Percentiles rank a stretch among this genome's conserved stretches.
Conservation (phyloP, 2,113 vertebrate genomes). For the Cololabis saira region DNA sequence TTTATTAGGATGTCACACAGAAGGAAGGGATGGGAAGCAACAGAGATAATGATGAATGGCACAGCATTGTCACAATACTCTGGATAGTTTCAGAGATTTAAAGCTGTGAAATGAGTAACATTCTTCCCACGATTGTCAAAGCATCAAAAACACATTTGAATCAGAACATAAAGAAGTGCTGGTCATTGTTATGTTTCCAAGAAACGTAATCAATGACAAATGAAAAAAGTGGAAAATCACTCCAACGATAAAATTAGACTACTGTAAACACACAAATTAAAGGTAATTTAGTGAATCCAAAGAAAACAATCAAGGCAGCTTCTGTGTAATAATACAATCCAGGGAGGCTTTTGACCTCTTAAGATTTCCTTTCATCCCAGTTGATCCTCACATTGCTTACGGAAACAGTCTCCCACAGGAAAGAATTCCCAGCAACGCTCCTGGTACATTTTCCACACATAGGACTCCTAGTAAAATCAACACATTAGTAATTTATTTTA, state of each 20-base stretch:
- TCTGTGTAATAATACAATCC: slow-evolving; percentile 37
- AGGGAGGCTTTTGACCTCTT: slow-evolving; percentile 40
- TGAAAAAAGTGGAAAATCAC: background rate
- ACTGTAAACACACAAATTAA: slow-evolving; percentile 24
- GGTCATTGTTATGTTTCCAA: slow-evolving; percentile 1
- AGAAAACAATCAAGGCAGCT: slow-evolving; percentile 22
- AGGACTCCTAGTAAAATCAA: slow-evolving; percentile 76
- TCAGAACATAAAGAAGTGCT: slow-evolving; percentile 10
- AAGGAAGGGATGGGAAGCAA: slow-evolving; percentile 25
- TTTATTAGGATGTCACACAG: slow-evolving; percentile 57
- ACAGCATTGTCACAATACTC: background rate
- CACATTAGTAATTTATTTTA: slow-evolving; percentile 26
- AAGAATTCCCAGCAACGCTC: slow-evolving; percentile 84
- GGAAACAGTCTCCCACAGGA: slow-evolving; percentile 84
- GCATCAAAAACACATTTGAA: slow-evolving; percentile 2
- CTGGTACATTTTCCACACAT: slow-evolving; percentile 85
- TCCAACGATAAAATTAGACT: slow-evolving; percentile 21
- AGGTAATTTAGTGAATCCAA: slow-evolving; percentile 35
- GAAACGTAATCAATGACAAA: slow-evolving; percentile 12
- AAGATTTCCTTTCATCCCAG: slow-evolving; percentile 66
- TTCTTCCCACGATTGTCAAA: slow-evolving; percentile 8
- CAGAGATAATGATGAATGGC: slow-evolving; percentile 28
- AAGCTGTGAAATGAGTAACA: background rate
- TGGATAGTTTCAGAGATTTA: background rate
- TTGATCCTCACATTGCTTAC: slow-evolving; percentile 83